Evolutionary conservation across 1,140 invertebrate species (phyloP).

Genomic region (Batillaria attramentaria): DNA sequence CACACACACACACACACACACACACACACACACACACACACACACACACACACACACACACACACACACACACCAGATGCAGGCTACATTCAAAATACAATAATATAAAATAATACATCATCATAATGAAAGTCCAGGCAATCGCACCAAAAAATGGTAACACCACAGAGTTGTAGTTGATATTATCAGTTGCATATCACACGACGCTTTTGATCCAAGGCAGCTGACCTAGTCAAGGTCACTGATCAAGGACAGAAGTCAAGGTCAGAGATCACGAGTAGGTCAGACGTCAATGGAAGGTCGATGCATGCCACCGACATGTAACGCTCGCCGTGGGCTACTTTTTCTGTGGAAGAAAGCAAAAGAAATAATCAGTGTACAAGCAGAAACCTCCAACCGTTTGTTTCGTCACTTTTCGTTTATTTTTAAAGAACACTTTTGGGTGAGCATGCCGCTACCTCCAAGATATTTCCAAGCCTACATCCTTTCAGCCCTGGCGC

Average conservation of each 20-base stretch:
- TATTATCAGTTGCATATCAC: not conserved
- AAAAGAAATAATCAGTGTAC: not conserved
- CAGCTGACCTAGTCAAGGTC: not conserved
- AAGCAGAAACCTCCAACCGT: not conserved
- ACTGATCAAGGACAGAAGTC: not conserved
- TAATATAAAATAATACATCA: not conserved
- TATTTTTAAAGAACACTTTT: too few relatives aligned
- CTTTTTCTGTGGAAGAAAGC: conserved; percentile 11
- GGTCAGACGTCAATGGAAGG: conserved; percentile 11
- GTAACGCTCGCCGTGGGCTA: conserved; percentile 1
- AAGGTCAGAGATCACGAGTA: not conserved
- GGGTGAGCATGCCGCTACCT: too few relatives aligned
- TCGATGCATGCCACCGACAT: not conserved
- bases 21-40: conserved; percentile 16
- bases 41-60: conserved; percentile 4
- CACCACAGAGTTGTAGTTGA: not conserved
- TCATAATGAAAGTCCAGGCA: not conserved
- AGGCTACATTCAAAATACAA: not conserved
- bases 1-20: conserved; percentile 16
- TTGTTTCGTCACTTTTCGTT: too few relatives aligned
- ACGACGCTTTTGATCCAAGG: not conserved
- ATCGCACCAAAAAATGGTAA: not conserved
- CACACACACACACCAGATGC: not conserved
- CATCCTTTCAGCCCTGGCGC: too few relatives aligned
- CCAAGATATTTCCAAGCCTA: too few relatives aligned